Evolutionary conservation across 2,113 vertebrate species (phyloP).

Genomic region (Lethenteron camtschaticum): DNA sequence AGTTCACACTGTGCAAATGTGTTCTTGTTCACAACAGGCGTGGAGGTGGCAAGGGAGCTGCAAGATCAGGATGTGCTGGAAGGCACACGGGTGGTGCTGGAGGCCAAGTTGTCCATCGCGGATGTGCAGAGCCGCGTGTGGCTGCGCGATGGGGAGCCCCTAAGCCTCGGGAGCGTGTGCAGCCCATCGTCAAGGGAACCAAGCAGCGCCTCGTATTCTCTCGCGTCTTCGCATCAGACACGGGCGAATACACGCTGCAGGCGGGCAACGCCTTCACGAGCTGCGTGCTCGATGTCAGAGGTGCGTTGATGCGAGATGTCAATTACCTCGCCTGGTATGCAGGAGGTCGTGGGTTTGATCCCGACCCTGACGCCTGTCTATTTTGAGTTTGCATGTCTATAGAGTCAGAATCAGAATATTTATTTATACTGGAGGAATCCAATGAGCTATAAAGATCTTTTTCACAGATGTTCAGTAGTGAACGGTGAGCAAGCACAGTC

Average conservation of each 20-base stretch:
- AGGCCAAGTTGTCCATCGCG: constrained; percentile 79
- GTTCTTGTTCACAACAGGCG: constrained; percentile 28
- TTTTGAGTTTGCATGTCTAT: no score
- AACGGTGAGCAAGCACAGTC: no score
- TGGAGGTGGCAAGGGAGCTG: constrained; percentile 50
- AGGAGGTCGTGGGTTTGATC: no score
- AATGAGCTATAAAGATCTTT: no score
- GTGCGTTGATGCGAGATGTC: constrained; percentile 24
- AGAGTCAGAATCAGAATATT: background rate
- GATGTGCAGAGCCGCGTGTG: constrained; percentile 74
- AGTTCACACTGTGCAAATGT: background rate
- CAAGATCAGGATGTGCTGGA: constrained; percentile 56
- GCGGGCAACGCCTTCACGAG: constrained; percentile 72
- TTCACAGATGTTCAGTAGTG: no score
- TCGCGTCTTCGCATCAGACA: constrained; percentile 53
- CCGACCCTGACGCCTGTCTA: no score
- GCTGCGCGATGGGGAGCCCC: constrained; percentile 52
- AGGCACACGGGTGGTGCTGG: constrained; percentile 69
- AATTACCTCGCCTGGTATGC: background rate
- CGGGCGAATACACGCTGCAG: constrained; percentile 50
- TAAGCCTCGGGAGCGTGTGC: constrained; percentile 55
- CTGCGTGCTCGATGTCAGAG: constrained; percentile 55
- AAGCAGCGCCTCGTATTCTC: constrained; percentile 73
- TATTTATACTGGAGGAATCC: no score
- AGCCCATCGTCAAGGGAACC: constrained; percentile 60